phyloP scores from a whole-genome alignment of 2,113 vertebrate genomes.

The Antidorcas marsupialis region DNA sequence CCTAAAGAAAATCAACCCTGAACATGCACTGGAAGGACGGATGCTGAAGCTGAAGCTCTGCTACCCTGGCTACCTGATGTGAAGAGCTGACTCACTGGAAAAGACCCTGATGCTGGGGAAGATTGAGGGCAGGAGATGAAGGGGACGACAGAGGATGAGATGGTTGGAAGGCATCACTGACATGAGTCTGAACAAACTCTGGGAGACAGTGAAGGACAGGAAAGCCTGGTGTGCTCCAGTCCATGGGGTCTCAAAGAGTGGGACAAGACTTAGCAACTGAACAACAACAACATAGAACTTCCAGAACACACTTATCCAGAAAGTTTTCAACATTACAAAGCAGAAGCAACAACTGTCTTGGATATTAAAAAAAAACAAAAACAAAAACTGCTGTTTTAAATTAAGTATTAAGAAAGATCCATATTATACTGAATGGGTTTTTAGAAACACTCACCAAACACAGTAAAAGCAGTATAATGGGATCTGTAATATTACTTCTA shows the following conservation, averaged over 20 bases:
- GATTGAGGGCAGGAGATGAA: not conserved
- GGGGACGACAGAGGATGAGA: not conserved
- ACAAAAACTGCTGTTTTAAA: not conserved
- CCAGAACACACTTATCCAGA: slow-evolving; percentile 38
- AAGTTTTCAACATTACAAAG: slow-evolving; percentile 37
- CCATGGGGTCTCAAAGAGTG: not conserved
- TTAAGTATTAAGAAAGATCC: not conserved
- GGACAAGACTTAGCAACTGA: not conserved
- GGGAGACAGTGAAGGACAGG: not conserved
- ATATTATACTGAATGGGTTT: not conserved
- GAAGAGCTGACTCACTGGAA: not conserved
- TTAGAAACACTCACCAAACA: not conserved
- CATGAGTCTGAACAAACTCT: not conserved
- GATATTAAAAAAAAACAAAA: not conserved
- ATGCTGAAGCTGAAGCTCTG: not conserved
- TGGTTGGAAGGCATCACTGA: not conserved
- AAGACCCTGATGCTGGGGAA: not conserved
- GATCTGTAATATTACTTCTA: not conserved
- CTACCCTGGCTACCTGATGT: not conserved
- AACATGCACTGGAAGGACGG: not conserved
- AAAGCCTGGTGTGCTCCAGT: not conserved
- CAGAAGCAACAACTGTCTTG: slow-evolving; percentile 21
- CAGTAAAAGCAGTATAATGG: not conserved
- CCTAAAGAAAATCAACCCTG: not conserved
- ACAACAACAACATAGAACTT: slow-evolving; percentile 1